Evolutionary conservation across 2,797 vertebrate species (phyloP).

Genomic region (Microctenopoma steveboyesi): DNA sequence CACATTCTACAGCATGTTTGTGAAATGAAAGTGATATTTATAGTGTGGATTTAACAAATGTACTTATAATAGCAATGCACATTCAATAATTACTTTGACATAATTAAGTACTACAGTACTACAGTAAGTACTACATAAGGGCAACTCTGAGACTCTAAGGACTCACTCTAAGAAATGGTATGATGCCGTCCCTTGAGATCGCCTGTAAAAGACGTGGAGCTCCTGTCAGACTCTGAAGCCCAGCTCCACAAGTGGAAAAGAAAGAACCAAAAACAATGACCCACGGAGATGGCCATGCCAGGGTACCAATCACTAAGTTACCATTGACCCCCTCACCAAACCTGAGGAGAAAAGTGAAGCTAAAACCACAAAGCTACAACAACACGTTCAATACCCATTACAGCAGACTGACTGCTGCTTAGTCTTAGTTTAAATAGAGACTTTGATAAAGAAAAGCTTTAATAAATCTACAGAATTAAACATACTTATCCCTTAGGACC

Average conservation of each 20-base stretch:
- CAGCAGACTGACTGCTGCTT: no score
- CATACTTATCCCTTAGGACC: slow-evolving; percentile 95
- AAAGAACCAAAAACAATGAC: slow-evolving; percentile 98
- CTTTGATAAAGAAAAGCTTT: no score
- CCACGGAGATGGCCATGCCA: slow-evolving; percentile 97
- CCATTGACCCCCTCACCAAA: slow-evolving; percentile 96
- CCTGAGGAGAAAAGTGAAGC: slow-evolving; percentile 70
- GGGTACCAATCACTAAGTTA: slow-evolving; percentile 96
- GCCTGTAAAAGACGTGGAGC: slow-evolving; percentile 97
- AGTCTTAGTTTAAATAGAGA: no score
- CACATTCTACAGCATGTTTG: no score
- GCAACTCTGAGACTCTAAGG: no score
- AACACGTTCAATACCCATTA: neutral
- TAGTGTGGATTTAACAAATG: no score
- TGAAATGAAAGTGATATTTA: neutral
- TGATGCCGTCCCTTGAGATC: slow-evolving; percentile 94
- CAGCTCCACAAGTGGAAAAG: slow-evolving; percentile 96
- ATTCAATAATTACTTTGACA: no score
- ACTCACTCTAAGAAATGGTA: slow-evolving; percentile 93
- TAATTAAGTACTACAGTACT: no score
- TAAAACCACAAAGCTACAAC: neutral
- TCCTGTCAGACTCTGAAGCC: slow-evolving; percentile 97
- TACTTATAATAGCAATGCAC: no score
- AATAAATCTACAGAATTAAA: slow-evolving; percentile 20
- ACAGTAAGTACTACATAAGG: no score